Evolutionary conservation across 2,113 vertebrate genomes (phyloP).

Genomic region (Erythrocebus patas): DNA sequence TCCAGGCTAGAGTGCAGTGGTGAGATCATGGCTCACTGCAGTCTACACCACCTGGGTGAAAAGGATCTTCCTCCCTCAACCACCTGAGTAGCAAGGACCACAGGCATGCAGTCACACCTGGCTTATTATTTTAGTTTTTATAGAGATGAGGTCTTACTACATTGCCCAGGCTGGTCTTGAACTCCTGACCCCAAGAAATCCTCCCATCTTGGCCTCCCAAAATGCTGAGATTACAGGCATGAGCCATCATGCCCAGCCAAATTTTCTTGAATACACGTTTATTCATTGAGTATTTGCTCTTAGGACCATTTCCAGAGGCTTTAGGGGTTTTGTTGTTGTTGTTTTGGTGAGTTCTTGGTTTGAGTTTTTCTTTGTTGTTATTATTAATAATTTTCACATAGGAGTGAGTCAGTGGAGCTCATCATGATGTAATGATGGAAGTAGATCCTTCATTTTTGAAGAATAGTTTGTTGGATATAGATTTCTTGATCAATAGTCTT

Average conservation of each 20-base stretch:
- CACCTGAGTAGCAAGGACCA: no score
- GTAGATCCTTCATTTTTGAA: constrained; percentile 1
- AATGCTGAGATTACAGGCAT: no score
- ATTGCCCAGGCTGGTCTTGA: no score
- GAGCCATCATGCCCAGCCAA: not conserved
- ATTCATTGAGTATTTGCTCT: not conserved
- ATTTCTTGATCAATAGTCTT: not conserved
- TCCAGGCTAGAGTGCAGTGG: no score
- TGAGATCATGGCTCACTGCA: no score
- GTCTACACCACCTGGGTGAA: no score
- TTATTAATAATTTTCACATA: not conserved
- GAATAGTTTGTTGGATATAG: not conserved
- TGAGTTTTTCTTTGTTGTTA: not conserved
- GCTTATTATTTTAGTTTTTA: no score
- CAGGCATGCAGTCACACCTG: no score
- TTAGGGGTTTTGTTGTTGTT: not conserved
- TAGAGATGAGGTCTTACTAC: no score
- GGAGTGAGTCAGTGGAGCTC: not conserved
- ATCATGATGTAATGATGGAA: not conserved
- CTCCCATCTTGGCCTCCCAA: no score
- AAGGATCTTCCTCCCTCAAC: no score
- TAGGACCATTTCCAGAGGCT: not conserved
- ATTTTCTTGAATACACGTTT: not conserved
- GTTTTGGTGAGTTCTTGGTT: not conserved
- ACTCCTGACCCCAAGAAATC: no score